A percentile compares a stretch with the other conserved stretches of the same genome.
Evolutionary conservation across 2,797 vertebrate species (phyloP).

Genomic region (Scolopax rusticola): DNA sequence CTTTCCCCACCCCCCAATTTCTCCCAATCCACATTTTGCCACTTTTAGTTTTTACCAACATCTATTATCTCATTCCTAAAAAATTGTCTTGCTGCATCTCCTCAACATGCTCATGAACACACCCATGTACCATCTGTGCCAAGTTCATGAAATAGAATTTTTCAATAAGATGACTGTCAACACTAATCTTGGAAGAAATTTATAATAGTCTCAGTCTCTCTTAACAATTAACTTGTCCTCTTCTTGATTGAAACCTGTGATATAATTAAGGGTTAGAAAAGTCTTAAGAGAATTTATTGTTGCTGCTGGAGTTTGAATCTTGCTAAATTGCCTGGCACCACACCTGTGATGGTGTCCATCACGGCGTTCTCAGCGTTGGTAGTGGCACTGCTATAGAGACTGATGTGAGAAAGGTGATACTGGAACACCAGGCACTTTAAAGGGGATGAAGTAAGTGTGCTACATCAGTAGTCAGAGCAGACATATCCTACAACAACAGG

Average conservation of each 20-base stretch:
- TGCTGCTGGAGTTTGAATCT: not conserved
- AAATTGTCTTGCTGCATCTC: not conserved
- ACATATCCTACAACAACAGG: not conserved
- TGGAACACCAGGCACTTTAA: not conserved
- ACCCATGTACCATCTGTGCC: not conserved
- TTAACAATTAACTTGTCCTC: not conserved
- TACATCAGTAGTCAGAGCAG: not conserved
- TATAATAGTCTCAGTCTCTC: not conserved
- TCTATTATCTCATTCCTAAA: not conserved
- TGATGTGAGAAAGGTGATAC: not conserved
- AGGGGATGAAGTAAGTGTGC: not conserved
- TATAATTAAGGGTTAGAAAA: not conserved
- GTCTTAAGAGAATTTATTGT: not conserved
- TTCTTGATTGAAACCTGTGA: not conserved
- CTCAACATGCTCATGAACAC: not conserved
- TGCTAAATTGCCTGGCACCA: not conserved
- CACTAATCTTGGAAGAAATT: not conserved
- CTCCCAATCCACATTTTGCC: not conserved
- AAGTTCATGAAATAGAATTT: slow-evolving; percentile 11
- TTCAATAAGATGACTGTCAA: slow-evolving; percentile 21
- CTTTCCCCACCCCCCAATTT: not conserved
- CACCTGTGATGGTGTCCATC: not conserved
- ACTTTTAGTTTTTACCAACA: not conserved
- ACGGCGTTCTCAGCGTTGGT: fast-evolving
- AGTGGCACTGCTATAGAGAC: not conserved